Evolutionary conservation across 2,888 invertebrate genomes (phyloP).

Genomic region (Phasia obesa): DNA sequence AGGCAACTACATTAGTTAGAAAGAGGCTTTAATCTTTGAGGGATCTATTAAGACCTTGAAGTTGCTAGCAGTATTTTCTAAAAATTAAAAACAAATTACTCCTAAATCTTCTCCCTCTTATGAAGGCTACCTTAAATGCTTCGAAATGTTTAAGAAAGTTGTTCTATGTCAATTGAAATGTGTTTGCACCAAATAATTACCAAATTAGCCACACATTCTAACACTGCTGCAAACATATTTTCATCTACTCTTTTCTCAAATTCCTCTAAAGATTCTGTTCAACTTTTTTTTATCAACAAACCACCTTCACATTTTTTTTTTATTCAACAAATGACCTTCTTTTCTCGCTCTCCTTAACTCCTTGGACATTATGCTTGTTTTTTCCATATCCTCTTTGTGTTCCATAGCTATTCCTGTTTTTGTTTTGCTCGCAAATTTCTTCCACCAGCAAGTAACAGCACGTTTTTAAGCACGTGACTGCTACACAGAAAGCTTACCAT

Average conservation of each 20-base stretch:
- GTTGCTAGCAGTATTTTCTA: too few relatives aligned
- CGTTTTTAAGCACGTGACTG: constrained; percentile 66
- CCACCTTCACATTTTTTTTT: constrained; percentile 34
- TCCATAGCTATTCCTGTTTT: constrained; percentile 8
- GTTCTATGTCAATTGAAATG: not conserved
- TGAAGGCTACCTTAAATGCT: too few relatives aligned
- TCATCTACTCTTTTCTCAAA: constrained; percentile 19
- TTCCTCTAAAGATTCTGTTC: constrained; percentile 12
- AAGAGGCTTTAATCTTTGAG: too few relatives aligned
- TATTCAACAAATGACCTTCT: constrained; percentile 62
- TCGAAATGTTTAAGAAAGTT: too few relatives aligned
- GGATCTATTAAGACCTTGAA: too few relatives aligned
- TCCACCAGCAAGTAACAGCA: constrained; percentile 56
- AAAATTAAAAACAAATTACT: too few relatives aligned
- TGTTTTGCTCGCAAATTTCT: constrained; percentile 65
- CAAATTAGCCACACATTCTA: not conserved
- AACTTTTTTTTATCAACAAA: constrained; percentile 12
- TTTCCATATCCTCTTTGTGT: not conserved
- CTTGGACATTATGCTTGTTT: not conserved
- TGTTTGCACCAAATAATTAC: not conserved
- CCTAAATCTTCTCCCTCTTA: too few relatives aligned
- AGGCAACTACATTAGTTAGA: too few relatives aligned
- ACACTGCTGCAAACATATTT: not conserved
- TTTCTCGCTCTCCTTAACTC: not conserved
- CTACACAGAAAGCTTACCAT: constrained; percentile 51